These are phyloP conservation scores for Thumatha senex DNA, from an alignment of 2,888 invertebrate species.

Conservation along the genomic window DNA sequence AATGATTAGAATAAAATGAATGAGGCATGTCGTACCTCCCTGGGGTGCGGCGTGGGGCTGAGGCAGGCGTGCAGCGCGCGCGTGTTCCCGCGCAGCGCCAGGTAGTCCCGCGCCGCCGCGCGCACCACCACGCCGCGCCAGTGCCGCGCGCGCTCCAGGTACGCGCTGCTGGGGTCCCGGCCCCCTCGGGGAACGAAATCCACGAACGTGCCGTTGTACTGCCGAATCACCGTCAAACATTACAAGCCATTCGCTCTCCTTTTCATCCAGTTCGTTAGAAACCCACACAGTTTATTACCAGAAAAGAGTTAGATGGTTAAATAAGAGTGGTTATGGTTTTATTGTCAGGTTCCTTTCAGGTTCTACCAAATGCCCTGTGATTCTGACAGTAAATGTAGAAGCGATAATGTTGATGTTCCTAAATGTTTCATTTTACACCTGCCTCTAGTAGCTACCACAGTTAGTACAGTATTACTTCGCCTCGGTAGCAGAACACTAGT, in stretches of 20 bases:
- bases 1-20: no score
- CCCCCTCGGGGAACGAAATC: constrained; percentile 86
- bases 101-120: constrained; percentile 90
- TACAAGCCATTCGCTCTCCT: background rate
- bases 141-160: constrained; percentile 86
- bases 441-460: no score
- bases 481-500: no score
- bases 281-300: no score
- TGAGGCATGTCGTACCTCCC: constrained; percentile 89
- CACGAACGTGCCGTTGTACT: constrained; percentile 89
- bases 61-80: constrained; percentile 89
- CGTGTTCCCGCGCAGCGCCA: constrained; percentile 80
- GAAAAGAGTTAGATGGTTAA: no score
- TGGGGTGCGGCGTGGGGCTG: constrained; percentile 89
- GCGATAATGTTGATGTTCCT: no score
- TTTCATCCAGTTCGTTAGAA: background rate
- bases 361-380: no score
- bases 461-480: no score
- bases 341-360: no score
- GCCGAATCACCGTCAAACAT: constrained; percentile 11
- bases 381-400: no score
- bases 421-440: no score
- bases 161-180: constrained; percentile 86
- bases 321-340: no score
- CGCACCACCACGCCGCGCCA: constrained; percentile 91